Percentiles rank a stretch among this genome's conserved stretches.
phyloP scores from a whole-genome alignment of 2,797 vertebrate genomes.

The Lepilemur ruficaudatus region DNA sequence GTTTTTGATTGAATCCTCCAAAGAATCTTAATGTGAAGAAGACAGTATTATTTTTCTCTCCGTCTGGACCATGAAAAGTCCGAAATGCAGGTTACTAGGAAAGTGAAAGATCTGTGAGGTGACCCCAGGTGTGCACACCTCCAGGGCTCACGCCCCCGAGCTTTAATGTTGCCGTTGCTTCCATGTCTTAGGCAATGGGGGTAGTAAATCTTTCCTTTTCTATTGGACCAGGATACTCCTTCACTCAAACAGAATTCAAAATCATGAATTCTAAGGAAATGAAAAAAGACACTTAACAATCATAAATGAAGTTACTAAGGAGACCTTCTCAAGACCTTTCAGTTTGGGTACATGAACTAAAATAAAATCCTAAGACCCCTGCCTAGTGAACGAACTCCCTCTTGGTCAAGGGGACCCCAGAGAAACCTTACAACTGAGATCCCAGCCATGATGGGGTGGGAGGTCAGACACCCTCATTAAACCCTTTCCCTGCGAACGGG shows the following conservation, averaged over 20 bases:
- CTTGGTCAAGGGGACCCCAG: too few species aligned
- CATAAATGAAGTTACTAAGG: background rate
- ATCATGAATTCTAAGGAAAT: background rate
- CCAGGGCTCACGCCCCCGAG: fast-evolving
- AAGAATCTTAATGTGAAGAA: background rate
- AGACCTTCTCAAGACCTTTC: background rate
- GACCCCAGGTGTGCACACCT: background rate
- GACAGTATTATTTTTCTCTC: background rate
- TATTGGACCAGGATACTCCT: background rate
- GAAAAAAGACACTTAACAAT: background rate
- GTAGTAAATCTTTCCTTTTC: background rate
- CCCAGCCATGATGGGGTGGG: too few species aligned
- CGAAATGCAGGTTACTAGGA: background rate
- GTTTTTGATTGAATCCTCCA: background rate
- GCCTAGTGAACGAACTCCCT: too few species aligned
- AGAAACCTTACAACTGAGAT: too few species aligned
- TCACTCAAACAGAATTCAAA: background rate
- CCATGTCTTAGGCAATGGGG: background rate
- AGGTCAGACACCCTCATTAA: too few species aligned
- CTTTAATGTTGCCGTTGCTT: background rate
- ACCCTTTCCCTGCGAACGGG: too few species aligned
- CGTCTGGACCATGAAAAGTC: background rate
- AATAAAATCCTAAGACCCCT: too few species aligned
- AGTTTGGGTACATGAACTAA: background rate
- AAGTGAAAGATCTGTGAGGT: background rate